Evolutionary conservation across 2,888 invertebrate species (phyloP).

Genomic region (Dascillus cervinus): DNA sequence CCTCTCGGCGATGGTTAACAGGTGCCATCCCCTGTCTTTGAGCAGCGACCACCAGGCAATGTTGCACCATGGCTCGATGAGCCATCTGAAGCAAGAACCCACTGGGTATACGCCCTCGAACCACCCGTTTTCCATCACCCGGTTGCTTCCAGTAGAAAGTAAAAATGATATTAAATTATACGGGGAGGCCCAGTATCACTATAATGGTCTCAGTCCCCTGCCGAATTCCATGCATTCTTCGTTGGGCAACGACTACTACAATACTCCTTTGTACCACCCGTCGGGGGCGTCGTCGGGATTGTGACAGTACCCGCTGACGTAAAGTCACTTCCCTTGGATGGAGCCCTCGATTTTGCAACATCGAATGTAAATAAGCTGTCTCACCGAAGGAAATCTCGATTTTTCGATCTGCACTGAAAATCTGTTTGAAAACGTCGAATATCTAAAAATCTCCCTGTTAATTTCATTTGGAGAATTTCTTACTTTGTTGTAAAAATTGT

Average conservation of each 20-base stretch:
- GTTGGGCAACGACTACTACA: conserved; percentile 68
- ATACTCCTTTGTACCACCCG: conserved; percentile 72
- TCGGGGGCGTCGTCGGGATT: conserved; percentile 70
- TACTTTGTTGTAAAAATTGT: too few relatives aligned
- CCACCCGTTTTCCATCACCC: conserved; percentile 92
- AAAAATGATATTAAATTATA: conserved; percentile 91
- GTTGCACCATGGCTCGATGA: conserved; percentile 42
- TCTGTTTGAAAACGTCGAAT: too few relatives aligned
- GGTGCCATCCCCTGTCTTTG: conserved; percentile 49
- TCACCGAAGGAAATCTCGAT: too few relatives aligned
- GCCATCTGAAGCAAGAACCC: conserved; percentile 58
- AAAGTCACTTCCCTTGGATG: too few relatives aligned
- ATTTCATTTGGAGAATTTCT: too few relatives aligned
- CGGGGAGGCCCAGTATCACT: conserved; percentile 64
- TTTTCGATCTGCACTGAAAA: too few relatives aligned
- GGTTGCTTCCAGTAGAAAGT: conserved; percentile 80
- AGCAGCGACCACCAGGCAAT: conserved; percentile 41
- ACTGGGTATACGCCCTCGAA: conserved; percentile 66
- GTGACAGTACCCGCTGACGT: conserved; percentile 90
- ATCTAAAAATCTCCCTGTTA: too few relatives aligned
- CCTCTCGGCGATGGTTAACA: conserved; percentile 57
- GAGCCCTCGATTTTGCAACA: too few relatives aligned
- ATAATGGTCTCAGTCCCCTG: conserved; percentile 55
- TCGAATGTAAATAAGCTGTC: too few relatives aligned
- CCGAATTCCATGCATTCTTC: conserved; percentile 52